phyloP scores from a whole-genome alignment of 2,888 invertebrate genomes.

The Allophyes oxyacanthae region DNA sequence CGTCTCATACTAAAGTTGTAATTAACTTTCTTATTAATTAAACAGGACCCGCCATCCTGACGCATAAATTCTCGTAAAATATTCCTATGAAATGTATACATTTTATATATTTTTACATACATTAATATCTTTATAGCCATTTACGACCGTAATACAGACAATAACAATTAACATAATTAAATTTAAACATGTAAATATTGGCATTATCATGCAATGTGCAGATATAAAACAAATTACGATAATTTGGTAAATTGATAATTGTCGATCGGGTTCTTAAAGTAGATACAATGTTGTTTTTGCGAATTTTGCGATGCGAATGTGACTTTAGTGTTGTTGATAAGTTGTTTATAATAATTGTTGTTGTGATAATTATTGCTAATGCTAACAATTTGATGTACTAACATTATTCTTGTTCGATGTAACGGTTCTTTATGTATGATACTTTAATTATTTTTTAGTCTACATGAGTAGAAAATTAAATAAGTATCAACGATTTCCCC shows the following conservation, averaged over 20 bases:
- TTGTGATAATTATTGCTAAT: slow-evolving; percentile 41
- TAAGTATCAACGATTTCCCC: background rate
- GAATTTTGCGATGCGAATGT: slow-evolving; percentile 68
- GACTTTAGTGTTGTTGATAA: slow-evolving; percentile 32
- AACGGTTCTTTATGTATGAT: slow-evolving; percentile 19
- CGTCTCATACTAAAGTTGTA: too few relatives aligned
- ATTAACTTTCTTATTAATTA: background rate
- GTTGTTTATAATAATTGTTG: slow-evolving; percentile 16
- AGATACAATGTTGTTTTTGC: slow-evolving; percentile 38
- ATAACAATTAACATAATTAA: slow-evolving; percentile 69
- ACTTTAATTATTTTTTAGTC: slow-evolving; percentile 9
- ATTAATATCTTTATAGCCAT: slow-evolving; percentile 63
- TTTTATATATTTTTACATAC: slow-evolving; percentile 38
- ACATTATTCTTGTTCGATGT: slow-evolving; percentile 33
- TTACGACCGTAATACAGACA: slow-evolving; percentile 62
- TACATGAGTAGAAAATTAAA: slow-evolving; percentile 4
- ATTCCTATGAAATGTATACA: slow-evolving; percentile 36
- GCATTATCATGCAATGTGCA: slow-evolving; percentile 61
- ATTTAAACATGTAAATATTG: slow-evolving; percentile 64
- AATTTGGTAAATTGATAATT: slow-evolving; percentile 57
- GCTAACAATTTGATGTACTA: slow-evolving; percentile 43
- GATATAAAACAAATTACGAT: slow-evolving; percentile 63
- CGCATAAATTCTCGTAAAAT: slow-evolving; percentile 27
- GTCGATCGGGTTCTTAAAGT: slow-evolving; percentile 43
- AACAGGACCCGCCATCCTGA: slow-evolving; percentile 3